Evolutionary conservation across 2,888 invertebrate species (phyloP).

Genomic region (Pilophorus perplexus): DNA sequence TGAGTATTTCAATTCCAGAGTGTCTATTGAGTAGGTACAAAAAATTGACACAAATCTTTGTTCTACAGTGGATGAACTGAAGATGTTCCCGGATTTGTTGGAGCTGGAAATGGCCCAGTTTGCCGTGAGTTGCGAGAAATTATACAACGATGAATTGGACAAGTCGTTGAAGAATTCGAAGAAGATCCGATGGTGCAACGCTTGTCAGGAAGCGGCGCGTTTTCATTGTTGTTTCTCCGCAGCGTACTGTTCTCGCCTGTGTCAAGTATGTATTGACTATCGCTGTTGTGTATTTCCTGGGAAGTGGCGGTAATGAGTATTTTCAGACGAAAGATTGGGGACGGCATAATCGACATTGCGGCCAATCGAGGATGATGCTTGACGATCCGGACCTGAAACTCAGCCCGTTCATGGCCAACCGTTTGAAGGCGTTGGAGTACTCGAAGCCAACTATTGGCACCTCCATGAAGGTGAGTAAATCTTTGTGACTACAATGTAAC

Average conservation of each 20-base stretch:
- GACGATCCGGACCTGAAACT: neutral
- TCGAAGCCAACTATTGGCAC: too few relatives aligned
- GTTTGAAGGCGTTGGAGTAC: neutral
- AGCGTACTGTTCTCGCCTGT: constrained; percentile 9
- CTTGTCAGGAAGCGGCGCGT: neutral
- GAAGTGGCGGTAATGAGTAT: neutral
- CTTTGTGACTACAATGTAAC: too few relatives aligned
- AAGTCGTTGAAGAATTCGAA: neutral
- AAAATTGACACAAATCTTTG: too few relatives aligned
- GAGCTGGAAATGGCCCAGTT: constrained; percentile 12
- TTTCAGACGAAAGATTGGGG: too few relatives aligned
- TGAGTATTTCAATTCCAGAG: too few relatives aligned
- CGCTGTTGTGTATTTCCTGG: neutral
- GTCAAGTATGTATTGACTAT: constrained; percentile 4
- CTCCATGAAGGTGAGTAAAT: too few relatives aligned
- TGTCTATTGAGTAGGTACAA: too few relatives aligned
- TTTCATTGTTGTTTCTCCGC: constrained; percentile 33
- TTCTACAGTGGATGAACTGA: neutral
- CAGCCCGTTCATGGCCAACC: neutral
- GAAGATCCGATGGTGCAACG: constrained; percentile 15
- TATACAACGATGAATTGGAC: neutral
- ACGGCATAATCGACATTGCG: neutral
- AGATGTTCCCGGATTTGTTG: constrained; percentile 9
- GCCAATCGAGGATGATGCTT: neutral
- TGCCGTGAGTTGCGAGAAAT: neutral